Percentiles rank a stretch among this genome's conserved stretches.
These are phyloP conservation scores for Rotaria magnacalcarata DNA, from an alignment of 2,888 invertebrate genomes.

Conservation along the genomic window DNA sequence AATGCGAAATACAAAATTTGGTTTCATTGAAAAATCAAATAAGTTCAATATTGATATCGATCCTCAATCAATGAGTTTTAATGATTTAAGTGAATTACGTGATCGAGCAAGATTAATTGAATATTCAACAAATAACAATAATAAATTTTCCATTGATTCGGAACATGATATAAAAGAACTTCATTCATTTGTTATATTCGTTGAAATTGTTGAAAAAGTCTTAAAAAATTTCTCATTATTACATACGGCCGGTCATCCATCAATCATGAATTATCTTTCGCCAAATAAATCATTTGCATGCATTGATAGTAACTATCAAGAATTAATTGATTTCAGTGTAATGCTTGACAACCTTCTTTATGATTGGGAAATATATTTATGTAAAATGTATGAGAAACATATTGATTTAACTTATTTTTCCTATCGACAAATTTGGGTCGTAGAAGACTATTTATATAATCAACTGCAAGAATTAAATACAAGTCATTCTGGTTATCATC, in stretches of 20 bases:
- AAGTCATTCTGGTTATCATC: background rate
- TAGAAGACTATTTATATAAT: conserved; percentile 22
- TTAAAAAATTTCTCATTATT: conserved; percentile 5
- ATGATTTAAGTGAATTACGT: conserved; percentile 37
- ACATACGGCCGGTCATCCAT: background rate
- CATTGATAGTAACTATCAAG: background rate
- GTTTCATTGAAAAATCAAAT: background rate
- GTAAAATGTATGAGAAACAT: conserved; percentile 28
- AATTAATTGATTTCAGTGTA: background rate
- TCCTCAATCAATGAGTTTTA: background rate
- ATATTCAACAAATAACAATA: conserved; percentile 27
- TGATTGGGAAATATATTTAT: background rate
- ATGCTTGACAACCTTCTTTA: background rate
- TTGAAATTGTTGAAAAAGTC: background rate
- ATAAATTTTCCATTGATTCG: background rate
- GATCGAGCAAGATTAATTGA: conserved; percentile 34
- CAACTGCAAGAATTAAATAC: background rate
- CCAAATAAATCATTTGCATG: background rate
- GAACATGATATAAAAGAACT: background rate
- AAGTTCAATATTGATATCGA: background rate
- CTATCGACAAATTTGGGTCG: conserved; percentile 11
- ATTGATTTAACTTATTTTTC: conserved; percentile 31
- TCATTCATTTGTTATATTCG: background rate
- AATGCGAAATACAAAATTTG: background rate
- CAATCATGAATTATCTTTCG: background rate